These are phyloP conservation scores for Meteorus cinctellus DNA, from an alignment of 2,888 invertebrate species.

Conservation along the genomic window DNA sequence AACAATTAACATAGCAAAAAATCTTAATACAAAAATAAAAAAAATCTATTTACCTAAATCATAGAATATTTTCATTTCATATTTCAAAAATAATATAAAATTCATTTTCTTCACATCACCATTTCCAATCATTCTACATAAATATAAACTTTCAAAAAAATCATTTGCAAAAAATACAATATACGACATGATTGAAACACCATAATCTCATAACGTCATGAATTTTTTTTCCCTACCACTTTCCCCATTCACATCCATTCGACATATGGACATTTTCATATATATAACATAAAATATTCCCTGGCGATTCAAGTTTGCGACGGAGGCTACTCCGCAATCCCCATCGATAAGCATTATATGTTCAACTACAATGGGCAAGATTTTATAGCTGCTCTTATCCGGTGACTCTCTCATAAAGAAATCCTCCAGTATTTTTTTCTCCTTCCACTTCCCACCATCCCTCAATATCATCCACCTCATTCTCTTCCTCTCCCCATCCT, in stretches of 20 bases:
- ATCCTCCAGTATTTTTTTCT: constrained; percentile 29
- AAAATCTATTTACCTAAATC: too few relatives aligned
- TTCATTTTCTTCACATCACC: too few relatives aligned
- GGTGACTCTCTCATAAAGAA: constrained; percentile 35
- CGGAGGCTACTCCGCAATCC: constrained; percentile 53
- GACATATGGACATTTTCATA: not conserved
- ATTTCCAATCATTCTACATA: too few relatives aligned
- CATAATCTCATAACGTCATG: not conserved
- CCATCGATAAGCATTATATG: constrained; percentile 60
- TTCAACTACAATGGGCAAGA: constrained; percentile 58
- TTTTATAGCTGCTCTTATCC: constrained; percentile 55
- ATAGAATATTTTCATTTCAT: too few relatives aligned
- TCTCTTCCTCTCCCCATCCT: not conserved
- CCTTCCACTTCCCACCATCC: not conserved
- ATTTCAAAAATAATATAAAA: too few relatives aligned
- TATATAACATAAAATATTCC: constrained; percentile 44
- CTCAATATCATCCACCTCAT: not conserved
- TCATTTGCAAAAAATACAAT: too few relatives aligned
- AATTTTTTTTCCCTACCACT: not conserved
- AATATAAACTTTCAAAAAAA: too few relatives aligned
- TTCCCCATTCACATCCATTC: not conserved
- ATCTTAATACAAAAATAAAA: too few relatives aligned
- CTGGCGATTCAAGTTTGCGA: constrained; percentile 49
- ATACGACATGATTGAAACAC: not conserved
- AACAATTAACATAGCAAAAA: too few relatives aligned